phyloP scores from a whole-genome alignment of 2,113 vertebrate genomes.

The Brachirus orientalis region DNA sequence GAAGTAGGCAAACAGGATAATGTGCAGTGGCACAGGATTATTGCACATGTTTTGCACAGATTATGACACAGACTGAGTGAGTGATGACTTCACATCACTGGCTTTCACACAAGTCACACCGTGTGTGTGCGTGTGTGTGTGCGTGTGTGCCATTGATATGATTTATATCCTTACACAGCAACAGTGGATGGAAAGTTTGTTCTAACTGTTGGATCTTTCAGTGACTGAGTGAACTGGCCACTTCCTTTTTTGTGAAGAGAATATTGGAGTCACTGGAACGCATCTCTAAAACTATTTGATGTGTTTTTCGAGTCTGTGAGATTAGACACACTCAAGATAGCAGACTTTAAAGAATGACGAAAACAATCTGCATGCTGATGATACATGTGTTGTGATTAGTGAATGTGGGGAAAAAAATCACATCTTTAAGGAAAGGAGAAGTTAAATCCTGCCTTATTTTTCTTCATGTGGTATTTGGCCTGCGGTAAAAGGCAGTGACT shows the following conservation, averaged over 20 bases:
- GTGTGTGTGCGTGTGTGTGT: conserved; percentile 16
- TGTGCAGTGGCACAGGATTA: no score
- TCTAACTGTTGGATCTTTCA: conserved; percentile 24
- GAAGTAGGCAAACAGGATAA: no score
- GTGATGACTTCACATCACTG: no score
- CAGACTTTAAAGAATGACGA: conserved; percentile 1
- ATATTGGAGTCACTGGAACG: no score
- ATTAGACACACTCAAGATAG: conserved; percentile 19
- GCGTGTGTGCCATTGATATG: conserved; percentile 20
- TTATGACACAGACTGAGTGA: no score
- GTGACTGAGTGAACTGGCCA: background rate
- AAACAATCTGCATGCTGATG: background rate
- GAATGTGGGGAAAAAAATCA: background rate
- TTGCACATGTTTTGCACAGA: no score
- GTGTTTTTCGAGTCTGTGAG: conserved; percentile 24
- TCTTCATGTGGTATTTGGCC: background rate
- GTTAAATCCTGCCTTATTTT: no score
- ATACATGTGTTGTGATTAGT: background rate
- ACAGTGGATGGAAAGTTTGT: conserved; percentile 13
- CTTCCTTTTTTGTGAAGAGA: no score
- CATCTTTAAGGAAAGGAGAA: background rate
- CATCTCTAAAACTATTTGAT: conserved; percentile 50
- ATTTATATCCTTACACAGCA: conserved; percentile 21
- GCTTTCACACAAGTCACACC: conserved; percentile 30
- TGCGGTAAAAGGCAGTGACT: conserved; percentile 28